Percentiles rank a stretch among this genome's conserved stretches.
phyloP scores from a whole-genome alignment of 2,888 invertebrate genomes.

The Latrodectus hesperus region DNA sequence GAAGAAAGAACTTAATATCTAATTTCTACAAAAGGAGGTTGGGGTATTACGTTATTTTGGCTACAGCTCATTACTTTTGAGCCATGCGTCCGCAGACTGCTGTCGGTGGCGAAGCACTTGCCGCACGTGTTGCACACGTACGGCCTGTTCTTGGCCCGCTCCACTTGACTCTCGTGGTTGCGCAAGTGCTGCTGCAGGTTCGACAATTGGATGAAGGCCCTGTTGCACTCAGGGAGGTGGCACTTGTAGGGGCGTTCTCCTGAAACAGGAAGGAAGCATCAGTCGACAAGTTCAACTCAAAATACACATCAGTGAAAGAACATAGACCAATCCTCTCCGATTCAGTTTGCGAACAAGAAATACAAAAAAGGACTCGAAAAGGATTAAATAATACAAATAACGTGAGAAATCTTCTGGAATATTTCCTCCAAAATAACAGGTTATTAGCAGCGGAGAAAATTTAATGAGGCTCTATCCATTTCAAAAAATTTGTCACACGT shows the following conservation, averaged over 20 bases:
- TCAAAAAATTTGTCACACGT: too few species aligned
- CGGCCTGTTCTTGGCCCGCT: conserved; percentile 93
- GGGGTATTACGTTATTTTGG: conserved; percentile 61
- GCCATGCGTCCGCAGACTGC: conserved; percentile 94
- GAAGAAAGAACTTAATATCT: too few species aligned
- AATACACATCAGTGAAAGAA: too few species aligned
- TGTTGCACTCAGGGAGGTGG: conserved; percentile 94
- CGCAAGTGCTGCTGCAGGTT: conserved; percentile 96
- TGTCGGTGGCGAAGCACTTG: conserved; percentile 96
- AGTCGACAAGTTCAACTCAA: too few species aligned
- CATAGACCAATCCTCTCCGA: too few species aligned
- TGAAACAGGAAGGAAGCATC: conserved; percentile 76
- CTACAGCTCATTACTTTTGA: conserved; percentile 85
- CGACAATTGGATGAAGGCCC: conserved; percentile 96
- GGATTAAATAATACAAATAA: too few species aligned
- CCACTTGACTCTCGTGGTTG: conserved; percentile 96
- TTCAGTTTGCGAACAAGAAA: too few species aligned
- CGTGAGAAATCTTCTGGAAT: too few species aligned
- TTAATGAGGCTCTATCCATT: too few species aligned
- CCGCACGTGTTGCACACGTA: conserved; percentile 97
- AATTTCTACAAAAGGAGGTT: conserved; percentile 14
- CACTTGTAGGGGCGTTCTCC: conserved; percentile 98
- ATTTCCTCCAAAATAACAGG: too few species aligned
- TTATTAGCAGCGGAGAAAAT: too few species aligned
- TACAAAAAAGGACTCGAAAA: too few species aligned